These are phyloP conservation scores for Campoplex capitator DNA, from an alignment of 2,888 invertebrate species.

Conservation along the genomic window DNA sequence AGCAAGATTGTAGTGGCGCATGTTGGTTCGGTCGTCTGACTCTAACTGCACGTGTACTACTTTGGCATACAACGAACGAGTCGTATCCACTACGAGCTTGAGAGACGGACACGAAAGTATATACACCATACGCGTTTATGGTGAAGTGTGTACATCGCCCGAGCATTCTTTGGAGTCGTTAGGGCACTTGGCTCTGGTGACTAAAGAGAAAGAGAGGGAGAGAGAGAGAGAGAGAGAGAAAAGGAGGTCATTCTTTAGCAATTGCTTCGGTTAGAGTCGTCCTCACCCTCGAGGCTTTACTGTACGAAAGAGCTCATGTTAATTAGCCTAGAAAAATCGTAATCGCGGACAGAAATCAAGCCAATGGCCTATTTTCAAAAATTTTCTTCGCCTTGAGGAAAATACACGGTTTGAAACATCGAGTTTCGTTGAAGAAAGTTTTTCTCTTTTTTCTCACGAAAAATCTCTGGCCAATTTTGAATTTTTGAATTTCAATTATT, in stretches of 20 bases:
- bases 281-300: conserved; percentile 59
- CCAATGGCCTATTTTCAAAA: not conserved
- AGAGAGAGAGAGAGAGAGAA: conserved; percentile 59
- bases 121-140: conserved; percentile 23
- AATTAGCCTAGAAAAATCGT: conserved; percentile 42
- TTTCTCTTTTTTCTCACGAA: too few species aligned
- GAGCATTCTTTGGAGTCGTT: conserved; percentile 62
- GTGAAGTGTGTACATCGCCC: conserved; percentile 41
- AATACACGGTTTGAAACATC: not conserved
- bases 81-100: conserved; percentile 6
- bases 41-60: conserved; percentile 69
- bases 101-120: not conserved
- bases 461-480: not conserved
- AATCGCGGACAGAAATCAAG: not conserved
- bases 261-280: conserved; percentile 66
- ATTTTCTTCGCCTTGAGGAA: not conserved
- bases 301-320: conserved; percentile 26
- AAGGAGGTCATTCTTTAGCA: conserved; percentile 68
- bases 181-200: conserved; percentile 55
- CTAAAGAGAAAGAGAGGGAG: conserved; percentile 32
- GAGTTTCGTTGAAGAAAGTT: not conserved
- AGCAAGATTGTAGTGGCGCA: conserved; percentile 3
- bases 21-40: conserved; percentile 59
- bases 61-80: conserved; percentile 54
- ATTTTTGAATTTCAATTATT: not conserved